Evolutionary conservation across 2,888 invertebrate genomes (phyloP).

Genomic region (Agrochola lota): DNA sequence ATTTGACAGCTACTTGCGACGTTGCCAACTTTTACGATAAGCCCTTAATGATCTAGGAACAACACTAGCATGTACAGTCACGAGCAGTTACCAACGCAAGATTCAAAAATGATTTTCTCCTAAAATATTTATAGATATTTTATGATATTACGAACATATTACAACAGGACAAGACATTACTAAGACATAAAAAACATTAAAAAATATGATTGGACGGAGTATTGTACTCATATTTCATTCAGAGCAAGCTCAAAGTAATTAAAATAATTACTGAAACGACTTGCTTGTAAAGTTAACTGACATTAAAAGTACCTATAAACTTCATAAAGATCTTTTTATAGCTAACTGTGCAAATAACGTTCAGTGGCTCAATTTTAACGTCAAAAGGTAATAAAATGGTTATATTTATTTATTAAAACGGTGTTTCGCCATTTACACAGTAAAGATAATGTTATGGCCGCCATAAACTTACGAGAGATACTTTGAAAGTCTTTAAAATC

Average conservation of each 20-base stretch:
- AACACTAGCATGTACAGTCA: no score
- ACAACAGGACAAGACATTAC: no score
- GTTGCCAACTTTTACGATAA: no score
- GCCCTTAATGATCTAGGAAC: no score
- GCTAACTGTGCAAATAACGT: slow-evolving; percentile 38
- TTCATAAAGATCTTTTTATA: slow-evolving; percentile 33
- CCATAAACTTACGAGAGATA: slow-evolving; percentile 53
- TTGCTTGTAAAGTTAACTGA: slow-evolving; percentile 24
- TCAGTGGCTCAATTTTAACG: slow-evolving; percentile 45
- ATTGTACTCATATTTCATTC: slow-evolving; percentile 50
- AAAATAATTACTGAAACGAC: slow-evolving; percentile 52
- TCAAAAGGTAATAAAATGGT: slow-evolving; percentile 51
- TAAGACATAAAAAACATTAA: background rate
- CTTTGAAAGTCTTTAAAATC: slow-evolving; percentile 44
- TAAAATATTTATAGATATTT: no score
- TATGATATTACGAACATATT: no score
- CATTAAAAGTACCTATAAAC: slow-evolving; percentile 22
- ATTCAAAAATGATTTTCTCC: no score
- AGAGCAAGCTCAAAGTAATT: slow-evolving; percentile 43
- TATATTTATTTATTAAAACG: slow-evolving; percentile 52
- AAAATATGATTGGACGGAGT: slow-evolving; percentile 18
- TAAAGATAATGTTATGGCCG: slow-evolving; percentile 57
- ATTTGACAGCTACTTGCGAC: no score
- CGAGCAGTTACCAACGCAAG: no score
- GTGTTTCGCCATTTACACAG: slow-evolving; percentile 40